Conservation (phyloP, 2,888 invertebrate genomes). For the Tipula lateralis region DNA sequence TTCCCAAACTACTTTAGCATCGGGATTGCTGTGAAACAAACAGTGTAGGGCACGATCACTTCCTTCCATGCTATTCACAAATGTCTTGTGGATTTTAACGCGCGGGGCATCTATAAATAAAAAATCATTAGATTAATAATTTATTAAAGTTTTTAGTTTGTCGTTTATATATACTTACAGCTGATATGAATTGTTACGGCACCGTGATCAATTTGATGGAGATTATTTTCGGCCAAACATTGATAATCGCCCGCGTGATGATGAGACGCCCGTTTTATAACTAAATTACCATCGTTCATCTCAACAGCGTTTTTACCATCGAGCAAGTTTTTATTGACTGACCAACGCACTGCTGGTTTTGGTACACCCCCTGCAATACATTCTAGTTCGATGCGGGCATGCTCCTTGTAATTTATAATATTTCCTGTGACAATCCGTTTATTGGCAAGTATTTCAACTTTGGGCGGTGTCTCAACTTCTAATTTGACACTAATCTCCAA, state of each 20-base stretch:
- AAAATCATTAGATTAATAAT: background rate
- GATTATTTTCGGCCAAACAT: background rate
- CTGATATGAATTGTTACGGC: background rate
- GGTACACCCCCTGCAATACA: background rate
- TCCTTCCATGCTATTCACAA: background rate
- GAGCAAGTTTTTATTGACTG: background rate
- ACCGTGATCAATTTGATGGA: background rate
- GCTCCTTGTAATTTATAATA: background rate
- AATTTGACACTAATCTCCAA: background rate
- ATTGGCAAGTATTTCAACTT: constrained; percentile 14
- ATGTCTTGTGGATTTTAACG: background rate
- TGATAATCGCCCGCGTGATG: constrained; percentile 8
- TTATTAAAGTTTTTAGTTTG: background rate
- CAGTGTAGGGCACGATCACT: background rate
- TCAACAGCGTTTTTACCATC: background rate
- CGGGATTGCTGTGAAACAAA: background rate
- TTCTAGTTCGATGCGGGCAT: background rate
- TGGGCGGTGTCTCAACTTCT: background rate
- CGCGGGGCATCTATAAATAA: background rate
- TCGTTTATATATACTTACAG: background rate
- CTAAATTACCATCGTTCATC: background rate
- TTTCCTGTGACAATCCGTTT: background rate
- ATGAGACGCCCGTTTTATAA: background rate
- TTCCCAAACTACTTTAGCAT: background rate
- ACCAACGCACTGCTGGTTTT: background rate